A percentile compares a stretch with the other conserved stretches of the same genome.
These are phyloP conservation scores for Steatornis caripensis DNA, from an alignment of 2,113 vertebrate genomes.

Conservation along the genomic window DNA sequence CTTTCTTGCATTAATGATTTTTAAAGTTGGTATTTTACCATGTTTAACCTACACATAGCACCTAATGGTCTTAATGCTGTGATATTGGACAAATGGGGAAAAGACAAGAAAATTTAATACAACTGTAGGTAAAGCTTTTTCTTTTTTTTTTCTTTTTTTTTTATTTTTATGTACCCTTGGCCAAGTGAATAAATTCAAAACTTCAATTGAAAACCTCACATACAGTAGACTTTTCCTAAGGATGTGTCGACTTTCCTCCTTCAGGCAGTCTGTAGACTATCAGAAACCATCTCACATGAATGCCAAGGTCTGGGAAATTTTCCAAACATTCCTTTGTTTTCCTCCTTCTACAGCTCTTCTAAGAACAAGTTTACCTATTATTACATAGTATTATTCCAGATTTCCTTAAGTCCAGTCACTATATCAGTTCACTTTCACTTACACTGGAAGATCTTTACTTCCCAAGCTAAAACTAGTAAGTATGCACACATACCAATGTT, in stretches of 20 bases:
- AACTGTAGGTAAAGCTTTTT: background rate
- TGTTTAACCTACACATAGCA: background rate
- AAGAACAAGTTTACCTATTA: background rate
- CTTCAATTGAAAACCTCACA: background rate
- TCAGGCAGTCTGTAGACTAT: background rate
- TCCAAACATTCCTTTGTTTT: background rate
- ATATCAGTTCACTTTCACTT: background rate
- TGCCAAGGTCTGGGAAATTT: background rate
- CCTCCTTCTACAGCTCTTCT: background rate
- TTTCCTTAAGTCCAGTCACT: background rate
- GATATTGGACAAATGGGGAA: background rate
- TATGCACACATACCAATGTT: background rate
- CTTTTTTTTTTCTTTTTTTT: background rate
- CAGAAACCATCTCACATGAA: background rate
- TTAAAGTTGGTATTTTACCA: background rate
- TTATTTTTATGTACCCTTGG: background rate
- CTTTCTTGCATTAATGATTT: background rate
- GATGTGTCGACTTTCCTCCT: background rate
- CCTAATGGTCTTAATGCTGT: background rate
- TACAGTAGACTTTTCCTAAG: background rate
- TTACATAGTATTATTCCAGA: background rate
- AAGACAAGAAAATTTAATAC: background rate
- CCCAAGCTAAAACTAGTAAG: background rate
- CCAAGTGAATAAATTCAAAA: background rate
- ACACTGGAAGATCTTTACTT: background rate